phyloP scores from a whole-genome alignment of 2,888 invertebrate genomes.

The Mechanitis mazaeus region DNA sequence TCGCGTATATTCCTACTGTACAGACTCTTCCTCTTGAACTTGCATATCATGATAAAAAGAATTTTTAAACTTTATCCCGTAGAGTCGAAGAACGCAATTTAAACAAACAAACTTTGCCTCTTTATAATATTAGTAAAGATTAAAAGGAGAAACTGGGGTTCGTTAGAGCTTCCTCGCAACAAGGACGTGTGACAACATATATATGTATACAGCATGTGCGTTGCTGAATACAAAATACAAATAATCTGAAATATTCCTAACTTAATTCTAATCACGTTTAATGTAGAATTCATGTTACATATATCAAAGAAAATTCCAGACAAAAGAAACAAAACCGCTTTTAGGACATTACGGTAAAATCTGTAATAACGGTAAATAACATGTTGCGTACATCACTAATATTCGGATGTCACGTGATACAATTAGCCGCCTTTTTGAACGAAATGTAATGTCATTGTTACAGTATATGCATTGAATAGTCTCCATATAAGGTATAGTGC shows the following conservation, averaged over 20 bases:
- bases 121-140: conserved; percentile 31
- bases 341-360: conserved; percentile 24
- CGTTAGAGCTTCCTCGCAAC: conserved; percentile 51
- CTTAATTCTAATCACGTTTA: conserved; percentile 58
- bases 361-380: conserved; percentile 18
- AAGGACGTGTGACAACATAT: conserved; percentile 67
- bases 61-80: too few relatives aligned
- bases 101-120: too few relatives aligned
- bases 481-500: background rate
- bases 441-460: background rate
- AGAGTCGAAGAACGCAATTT: too few relatives aligned
- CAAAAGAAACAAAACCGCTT: conserved; percentile 11
- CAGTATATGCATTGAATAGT: background rate
- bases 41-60: too few relatives aligned
- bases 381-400: conserved; percentile 24
- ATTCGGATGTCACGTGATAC: conserved; percentile 21
- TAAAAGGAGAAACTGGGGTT: conserved; percentile 67
- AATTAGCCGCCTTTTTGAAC: background rate
- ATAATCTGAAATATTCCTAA: conserved; percentile 40
- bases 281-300: conserved; percentile 26
- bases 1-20: too few relatives aligned
- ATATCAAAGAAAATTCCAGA: conserved; percentile 20
- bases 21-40: too few relatives aligned
- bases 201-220: conserved; percentile 38
- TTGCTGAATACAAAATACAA: conserved; percentile 53